These are phyloP conservation scores for Prochilodus magdalenae DNA, from an alignment of 2,113 vertebrate species.

Conservation along the genomic window DNA sequence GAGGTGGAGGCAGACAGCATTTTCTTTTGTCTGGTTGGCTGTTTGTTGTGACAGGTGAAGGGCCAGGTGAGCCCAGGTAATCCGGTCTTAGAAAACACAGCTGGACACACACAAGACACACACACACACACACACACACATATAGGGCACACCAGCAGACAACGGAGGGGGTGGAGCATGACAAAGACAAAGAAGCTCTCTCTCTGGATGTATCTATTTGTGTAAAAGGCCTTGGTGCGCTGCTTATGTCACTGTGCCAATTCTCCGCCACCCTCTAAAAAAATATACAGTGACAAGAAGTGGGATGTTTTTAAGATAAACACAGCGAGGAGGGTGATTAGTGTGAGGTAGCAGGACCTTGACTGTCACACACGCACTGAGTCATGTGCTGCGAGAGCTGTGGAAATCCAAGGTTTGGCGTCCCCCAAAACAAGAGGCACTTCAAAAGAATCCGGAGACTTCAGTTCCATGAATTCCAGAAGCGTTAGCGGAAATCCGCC, in stretches of 20 bases:
- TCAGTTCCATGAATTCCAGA: slow-evolving; percentile 64
- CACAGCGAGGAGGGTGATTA: slow-evolving; percentile 23
- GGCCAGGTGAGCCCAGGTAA: slow-evolving; percentile 24
- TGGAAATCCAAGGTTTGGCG: slow-evolving; percentile 42
- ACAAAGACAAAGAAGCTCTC: slow-evolving; percentile 15
- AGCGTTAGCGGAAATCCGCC: slow-evolving; percentile 71
- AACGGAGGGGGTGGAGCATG: slow-evolving; percentile 31
- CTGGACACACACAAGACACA: slow-evolving; percentile 15
- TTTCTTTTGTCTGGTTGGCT: neutral
- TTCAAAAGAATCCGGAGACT: slow-evolving; percentile 63
- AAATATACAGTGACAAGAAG: slow-evolving; percentile 24
- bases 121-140: slow-evolving; percentile 13
- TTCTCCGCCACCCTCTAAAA: slow-evolving; percentile 12
- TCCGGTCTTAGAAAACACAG: slow-evolving; percentile 24
- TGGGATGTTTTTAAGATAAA: slow-evolving; percentile 46
- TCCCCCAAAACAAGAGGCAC: slow-evolving; percentile 47
- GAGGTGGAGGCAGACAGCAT: neutral
- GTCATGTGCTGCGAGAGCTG: slow-evolving; percentile 40
- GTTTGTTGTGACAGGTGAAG: slow-evolving; percentile 42
- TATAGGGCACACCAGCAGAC: slow-evolving; percentile 46
- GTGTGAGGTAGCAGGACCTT: neutral
- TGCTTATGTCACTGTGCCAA: slow-evolving; percentile 18
- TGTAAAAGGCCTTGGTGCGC: slow-evolving; percentile 2
- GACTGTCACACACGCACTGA: slow-evolving; percentile 19
- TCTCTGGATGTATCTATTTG: neutral